phyloP scores from a whole-genome alignment of 1,140 invertebrate species.

The Hermatobates lingyangjiaoensis region DNA sequence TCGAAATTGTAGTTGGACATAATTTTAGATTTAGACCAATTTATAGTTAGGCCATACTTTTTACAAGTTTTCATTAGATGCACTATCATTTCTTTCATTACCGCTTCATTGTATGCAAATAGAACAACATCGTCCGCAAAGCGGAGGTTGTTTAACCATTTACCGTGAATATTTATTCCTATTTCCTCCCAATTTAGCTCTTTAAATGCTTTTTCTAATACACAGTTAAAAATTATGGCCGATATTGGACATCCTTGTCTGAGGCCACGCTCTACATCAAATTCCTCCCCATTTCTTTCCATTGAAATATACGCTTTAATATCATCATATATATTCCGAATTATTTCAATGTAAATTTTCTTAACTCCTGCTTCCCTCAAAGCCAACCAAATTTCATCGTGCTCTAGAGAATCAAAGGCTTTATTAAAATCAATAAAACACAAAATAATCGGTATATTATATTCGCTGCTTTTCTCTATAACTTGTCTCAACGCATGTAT shows the following conservation, averaged over 20 bases:
- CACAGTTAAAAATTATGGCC: constrained; percentile 15
- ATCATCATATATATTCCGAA: background rate
- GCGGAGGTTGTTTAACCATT: background rate
- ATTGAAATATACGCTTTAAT: background rate
- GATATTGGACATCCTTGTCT: constrained; percentile 12
- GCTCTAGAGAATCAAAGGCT: background rate
- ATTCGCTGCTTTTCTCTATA: background rate
- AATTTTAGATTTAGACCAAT: background rate
- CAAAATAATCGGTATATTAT: background rate
- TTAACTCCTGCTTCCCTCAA: background rate
- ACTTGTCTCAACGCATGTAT: background rate
- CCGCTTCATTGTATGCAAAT: background rate
- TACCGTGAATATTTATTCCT: background rate
- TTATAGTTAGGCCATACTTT: background rate
- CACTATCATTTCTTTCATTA: background rate
- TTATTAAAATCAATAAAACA: background rate
- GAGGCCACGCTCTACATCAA: background rate
- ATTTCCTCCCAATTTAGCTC: background rate
- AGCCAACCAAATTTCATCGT: background rate
- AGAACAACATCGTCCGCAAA: background rate
- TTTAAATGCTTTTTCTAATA: background rate
- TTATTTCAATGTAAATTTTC: background rate
- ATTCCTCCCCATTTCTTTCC: background rate
- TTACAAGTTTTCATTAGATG: background rate
- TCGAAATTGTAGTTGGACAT: background rate